Base-by-base conservation (phyloP, 2,797 vertebrate species). In the Leptodactylus fallax region DNA sequence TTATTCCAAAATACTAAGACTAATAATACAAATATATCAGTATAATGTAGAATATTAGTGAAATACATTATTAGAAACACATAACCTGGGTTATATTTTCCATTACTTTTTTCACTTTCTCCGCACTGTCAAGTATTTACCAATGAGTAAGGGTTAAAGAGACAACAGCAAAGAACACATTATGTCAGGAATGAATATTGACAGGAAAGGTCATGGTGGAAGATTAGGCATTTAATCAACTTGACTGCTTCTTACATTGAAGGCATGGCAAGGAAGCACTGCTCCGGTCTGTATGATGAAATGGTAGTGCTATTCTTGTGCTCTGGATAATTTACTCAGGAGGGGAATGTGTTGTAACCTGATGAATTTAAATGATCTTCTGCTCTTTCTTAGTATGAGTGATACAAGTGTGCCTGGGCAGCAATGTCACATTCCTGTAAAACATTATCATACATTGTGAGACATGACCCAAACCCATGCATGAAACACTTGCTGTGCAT, bases 221-320 rank as follows among this genome's bases (percentile, higher is more conserved):
- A 81, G 87, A 89, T 89, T 78, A 89, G 60, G 58, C 69, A 77
- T 89, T 89, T 89, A 89, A 89, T 89, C 87, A 89, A 82, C 79
- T 79, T 88, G 87, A 84, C 87, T 88, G 74, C 83, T 86, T 78
- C 61, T 36, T 71, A 45, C 88, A 86, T 55, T 78, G 88, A 86
- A 89, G 60, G 71, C 69, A 63, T 55, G 60, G 80, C 60, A 78
- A 58, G 58, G 67, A 78, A 67, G 58, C 58, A 83, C 27, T 78
- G 84, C 58, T 67, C 84, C 71, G 84, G 86, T 86, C 82, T 79
- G 77, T 77, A 67, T 63, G 36, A 81, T 86, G 79, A 89, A 55
- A 83, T 83, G 61, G 78, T 69, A 86, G 60, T 78, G 60, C 84
- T 86, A 81, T 85, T 60, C 69, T 82, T 82, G 87, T 86, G 60